Percentiles rank a stretch among this genome's conserved stretches.
These are phyloP conservation scores for Corythornis cristatus DNA, from an alignment of 2,113 vertebrate genomes.

Conservation along the genomic window DNA sequence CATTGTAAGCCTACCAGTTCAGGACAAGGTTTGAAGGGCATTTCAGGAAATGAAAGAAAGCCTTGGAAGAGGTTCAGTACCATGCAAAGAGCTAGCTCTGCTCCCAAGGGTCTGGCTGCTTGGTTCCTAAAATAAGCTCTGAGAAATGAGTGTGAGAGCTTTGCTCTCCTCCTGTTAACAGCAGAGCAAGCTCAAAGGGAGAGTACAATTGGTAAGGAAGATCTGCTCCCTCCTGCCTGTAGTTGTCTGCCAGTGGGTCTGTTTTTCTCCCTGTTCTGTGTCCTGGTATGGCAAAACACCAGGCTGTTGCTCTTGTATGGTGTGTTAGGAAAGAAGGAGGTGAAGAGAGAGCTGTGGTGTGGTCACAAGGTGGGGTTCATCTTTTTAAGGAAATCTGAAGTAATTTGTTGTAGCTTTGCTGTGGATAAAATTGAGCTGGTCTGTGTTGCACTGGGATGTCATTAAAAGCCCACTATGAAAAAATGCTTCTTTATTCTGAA, in stretches of 20 bases:
- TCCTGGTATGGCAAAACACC: background rate
- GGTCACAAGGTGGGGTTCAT: background rate
- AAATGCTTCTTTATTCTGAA: background rate
- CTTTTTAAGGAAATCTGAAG: background rate
- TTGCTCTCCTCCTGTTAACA: background rate
- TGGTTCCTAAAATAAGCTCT: constrained; percentile 2
- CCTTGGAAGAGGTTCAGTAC: background rate
- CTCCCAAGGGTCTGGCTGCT: background rate
- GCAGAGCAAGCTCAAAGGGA: background rate
- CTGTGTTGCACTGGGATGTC: background rate
- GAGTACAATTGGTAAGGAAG: background rate
- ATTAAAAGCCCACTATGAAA: background rate
- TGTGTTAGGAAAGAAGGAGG: background rate
- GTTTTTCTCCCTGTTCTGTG: background rate
- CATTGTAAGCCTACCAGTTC: background rate
- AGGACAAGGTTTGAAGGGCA: background rate
- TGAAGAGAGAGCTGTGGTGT: background rate
- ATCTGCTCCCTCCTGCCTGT: background rate
- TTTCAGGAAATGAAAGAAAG: background rate
- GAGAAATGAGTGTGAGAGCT: background rate
- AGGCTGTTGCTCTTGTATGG: background rate
- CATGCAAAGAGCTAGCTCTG: background rate
- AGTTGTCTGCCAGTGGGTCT: background rate
- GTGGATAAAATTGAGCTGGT: background rate
- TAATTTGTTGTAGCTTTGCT: background rate